Evolutionary conservation across 2,888 invertebrate species (phyloP).

Genomic region (Gnatocerus cornutus): DNA sequence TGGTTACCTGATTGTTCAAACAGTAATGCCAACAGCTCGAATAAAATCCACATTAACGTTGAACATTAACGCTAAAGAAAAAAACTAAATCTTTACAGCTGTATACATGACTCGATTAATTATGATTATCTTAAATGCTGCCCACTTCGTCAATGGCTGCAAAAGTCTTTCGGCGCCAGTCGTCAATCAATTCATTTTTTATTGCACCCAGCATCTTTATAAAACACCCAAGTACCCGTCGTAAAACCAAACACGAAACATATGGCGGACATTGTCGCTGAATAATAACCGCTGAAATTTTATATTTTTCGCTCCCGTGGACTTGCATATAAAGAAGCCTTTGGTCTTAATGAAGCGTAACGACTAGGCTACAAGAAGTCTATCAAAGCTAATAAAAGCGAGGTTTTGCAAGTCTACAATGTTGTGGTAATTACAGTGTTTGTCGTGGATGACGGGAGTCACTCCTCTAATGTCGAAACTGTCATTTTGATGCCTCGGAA

Average conservation of each 20-base stretch:
- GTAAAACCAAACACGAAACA: conserved; percentile 43
- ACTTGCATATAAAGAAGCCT: conserved; percentile 27
- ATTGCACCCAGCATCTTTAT: conserved; percentile 39
- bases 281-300: conserved; percentile 36
- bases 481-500: background rate
- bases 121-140: background rate
- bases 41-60: no score
- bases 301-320: conserved; percentile 40
- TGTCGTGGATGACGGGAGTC: background rate
- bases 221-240: conserved; percentile 39
- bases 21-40: no score
- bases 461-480: background rate
- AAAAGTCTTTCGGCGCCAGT: conserved; percentile 33
- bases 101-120: background rate
- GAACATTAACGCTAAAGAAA: no score
- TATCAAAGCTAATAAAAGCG: conserved; percentile 14
- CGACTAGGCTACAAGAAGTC: conserved; percentile 20
- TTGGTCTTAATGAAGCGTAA: conserved; percentile 37
- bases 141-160: background rate
- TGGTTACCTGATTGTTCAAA: no score
- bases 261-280: conserved; percentile 36
- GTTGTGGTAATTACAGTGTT: background rate
- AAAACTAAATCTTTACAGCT: no score
- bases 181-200: conserved; percentile 29
- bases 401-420: conserved; percentile 20